phyloP scores from a whole-genome alignment of 2,888 invertebrate species.

The Spatulosminthurus flaviceps region DNA sequence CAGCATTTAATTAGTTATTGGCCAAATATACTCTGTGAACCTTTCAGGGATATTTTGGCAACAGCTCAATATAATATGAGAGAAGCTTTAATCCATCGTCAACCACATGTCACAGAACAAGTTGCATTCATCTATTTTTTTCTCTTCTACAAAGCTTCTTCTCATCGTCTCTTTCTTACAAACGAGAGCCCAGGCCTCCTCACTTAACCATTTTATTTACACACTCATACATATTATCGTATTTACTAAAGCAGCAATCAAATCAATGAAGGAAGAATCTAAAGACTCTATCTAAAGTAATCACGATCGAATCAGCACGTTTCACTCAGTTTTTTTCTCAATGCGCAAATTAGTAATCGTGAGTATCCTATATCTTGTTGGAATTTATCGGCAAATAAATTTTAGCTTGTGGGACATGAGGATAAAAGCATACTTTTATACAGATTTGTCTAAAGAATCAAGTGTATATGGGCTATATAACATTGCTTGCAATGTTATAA shows the following conservation, averaged over 20 bases:
- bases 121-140: background rate
- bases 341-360: background rate
- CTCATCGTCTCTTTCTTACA: too few relatives aligned
- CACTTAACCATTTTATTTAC: background rate
- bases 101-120: slow-evolving; percentile 16
- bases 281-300: background rate
- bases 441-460: too few relatives aligned
- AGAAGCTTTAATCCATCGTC: background rate
- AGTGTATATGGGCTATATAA: too few relatives aligned
- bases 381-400: slow-evolving; percentile 1
- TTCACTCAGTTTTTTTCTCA: background rate
- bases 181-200: too few relatives aligned
- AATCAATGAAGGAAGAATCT: background rate
- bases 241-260: background rate
- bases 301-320: slow-evolving; percentile 14
- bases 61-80: slow-evolving; percentile 41
- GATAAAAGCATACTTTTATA: too few relatives aligned
- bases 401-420: background rate
- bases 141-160: too few relatives aligned
- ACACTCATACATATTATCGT: slow-evolving; percentile 8
- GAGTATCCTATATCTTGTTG: background rate
- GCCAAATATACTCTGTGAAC: slow-evolving; percentile 31
- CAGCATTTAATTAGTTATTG: slow-evolving; percentile 39
- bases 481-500: too few relatives aligned
- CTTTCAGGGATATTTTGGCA: slow-evolving; percentile 40